A percentile compares a stretch with the other conserved stretches of the same genome.
Conservation (phyloP, 2,888 invertebrate genomes). For the Dexiosoma caninum region DNA sequence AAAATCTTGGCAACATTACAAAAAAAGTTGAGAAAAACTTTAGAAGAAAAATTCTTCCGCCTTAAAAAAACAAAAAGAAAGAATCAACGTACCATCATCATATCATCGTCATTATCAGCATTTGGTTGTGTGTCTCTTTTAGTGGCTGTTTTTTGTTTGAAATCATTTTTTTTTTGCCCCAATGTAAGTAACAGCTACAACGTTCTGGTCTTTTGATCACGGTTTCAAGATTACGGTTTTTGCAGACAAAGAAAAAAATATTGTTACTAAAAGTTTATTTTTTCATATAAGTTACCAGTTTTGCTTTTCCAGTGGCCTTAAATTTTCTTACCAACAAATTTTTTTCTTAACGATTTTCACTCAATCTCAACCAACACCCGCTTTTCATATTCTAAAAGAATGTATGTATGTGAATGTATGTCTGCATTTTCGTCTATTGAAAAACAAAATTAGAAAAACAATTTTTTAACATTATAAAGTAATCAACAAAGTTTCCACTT, state of each 20-base stretch:
- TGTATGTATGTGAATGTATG: no score
- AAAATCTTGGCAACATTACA: slow-evolving; percentile 26
- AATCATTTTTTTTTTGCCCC: slow-evolving; percentile 9
- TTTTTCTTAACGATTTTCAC: background rate
- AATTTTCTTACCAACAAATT: slow-evolving; percentile 30
- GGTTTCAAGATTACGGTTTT: slow-evolving; percentile 59
- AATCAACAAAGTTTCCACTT: slow-evolving; percentile 57
- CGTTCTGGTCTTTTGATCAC: slow-evolving; percentile 61
- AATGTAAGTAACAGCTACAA: slow-evolving; percentile 33
- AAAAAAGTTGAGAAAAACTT: slow-evolving; percentile 37
- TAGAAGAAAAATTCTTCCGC: slow-evolving; percentile 47
- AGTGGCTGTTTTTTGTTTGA: background rate
- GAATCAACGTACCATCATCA: slow-evolving; percentile 45
- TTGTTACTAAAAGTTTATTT: slow-evolving; percentile 46
- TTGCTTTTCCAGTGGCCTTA: slow-evolving; percentile 36
- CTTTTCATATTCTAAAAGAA: background rate
- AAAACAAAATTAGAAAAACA: slow-evolving; percentile 37
- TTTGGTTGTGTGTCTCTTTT: slow-evolving; percentile 26
- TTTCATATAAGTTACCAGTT: slow-evolving; percentile 42
- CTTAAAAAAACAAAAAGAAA: slow-evolving; percentile 16
- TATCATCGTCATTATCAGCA: slow-evolving; percentile 50
- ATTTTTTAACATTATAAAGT: slow-evolving; percentile 54
- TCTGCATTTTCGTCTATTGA: background rate
- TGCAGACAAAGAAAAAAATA: slow-evolving; percentile 13
- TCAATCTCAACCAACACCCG: slow-evolving; percentile 47